phyloP scores from a whole-genome alignment of 1,140 invertebrate genomes.

The Argopecten irradians region DNA sequence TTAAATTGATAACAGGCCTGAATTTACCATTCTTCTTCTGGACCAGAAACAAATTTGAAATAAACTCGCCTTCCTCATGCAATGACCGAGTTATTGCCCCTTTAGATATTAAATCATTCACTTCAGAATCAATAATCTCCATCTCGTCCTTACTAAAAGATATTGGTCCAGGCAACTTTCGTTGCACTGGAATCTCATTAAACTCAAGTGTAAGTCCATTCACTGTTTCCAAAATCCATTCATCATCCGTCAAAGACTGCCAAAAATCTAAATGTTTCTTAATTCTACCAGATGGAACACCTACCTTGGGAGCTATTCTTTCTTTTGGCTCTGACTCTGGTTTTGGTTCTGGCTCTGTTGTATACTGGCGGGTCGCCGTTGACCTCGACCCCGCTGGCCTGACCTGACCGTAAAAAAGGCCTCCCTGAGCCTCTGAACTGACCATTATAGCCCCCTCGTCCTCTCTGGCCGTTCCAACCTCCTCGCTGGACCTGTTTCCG shows the following conservation, averaged over 20 bases:
- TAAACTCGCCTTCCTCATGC: background rate
- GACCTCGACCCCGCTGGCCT: background rate
- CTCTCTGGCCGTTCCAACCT: background rate
- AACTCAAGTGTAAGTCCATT: background rate
- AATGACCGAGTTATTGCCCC: constrained; percentile 14
- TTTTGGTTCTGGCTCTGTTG: background rate
- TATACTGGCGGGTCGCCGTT: background rate
- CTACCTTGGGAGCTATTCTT: background rate
- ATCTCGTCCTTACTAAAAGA: background rate
- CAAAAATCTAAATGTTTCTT: background rate
- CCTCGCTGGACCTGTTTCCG: background rate
- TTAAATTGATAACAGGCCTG: constrained; percentile 42
- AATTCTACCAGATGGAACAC: background rate
- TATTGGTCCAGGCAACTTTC: background rate
- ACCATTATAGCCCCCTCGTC: too few species aligned
- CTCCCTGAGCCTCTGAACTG: too few species aligned
- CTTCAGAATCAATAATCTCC: background rate
- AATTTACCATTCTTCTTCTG: constrained; percentile 36
- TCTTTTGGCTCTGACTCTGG: background rate
- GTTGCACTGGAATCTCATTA: background rate
- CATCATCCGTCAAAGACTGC: background rate
- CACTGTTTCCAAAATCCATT: background rate
- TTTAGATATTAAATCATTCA: constrained; percentile 1
- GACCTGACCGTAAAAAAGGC: background rate
- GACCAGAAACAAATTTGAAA: constrained; percentile 10